Base-by-base conservation (phyloP, 30 jellyfish, hydroid and myxozoan species). In the Aurelia sp. region DNA sequence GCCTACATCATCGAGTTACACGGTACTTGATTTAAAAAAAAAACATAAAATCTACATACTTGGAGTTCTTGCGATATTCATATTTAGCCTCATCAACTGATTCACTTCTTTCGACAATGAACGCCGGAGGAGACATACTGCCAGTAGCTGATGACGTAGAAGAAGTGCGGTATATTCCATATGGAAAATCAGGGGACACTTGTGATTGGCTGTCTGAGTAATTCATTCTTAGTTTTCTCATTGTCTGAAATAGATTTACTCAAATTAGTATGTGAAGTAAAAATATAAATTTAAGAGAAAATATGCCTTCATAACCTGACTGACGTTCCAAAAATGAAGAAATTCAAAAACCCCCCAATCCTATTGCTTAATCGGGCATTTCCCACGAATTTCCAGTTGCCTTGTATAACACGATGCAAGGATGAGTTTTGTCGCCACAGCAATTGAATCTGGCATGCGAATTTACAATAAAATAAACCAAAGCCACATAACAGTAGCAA, bases 101-200 rank as follows among this genome's bases (percentile, higher is more conserved):
- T 62, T 91, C 98, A 8, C 66, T 62, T 19, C 88, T 13, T 62
- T 84, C 96, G 40, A 85, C 81, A 8, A 86, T 95, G 66, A 91
- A 73, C 6, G 96, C 81, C 7, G 96, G 98, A 6, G 98, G 98
- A 21, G 98, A 91, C 97, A 94, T 84, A 55, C 96, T 86, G 17
- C 94, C 98, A 48, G 89, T 65, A 7, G 84, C 96, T 23, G 85
- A 63, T 3, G 94, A 73, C 35, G 89, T 69, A 6, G 91, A 82
- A 11, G 87, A 57, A 50, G 78, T 83, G 33, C 92, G 90, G 58
- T 75, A 85, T 17, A 91, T 92, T 27, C 91, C 90, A 74, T 78
- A 86, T 1, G 94, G 98, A 52, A 86, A 85, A 27, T 91, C 98
- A 11, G 97, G 97, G 19, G 97, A 83, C 17, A 83, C 90, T 74